These are phyloP conservation scores for Sinocyclocheilus anophthalmus DNA, from an alignment of 2,113 vertebrate genomes.

Conservation along the genomic window DNA sequence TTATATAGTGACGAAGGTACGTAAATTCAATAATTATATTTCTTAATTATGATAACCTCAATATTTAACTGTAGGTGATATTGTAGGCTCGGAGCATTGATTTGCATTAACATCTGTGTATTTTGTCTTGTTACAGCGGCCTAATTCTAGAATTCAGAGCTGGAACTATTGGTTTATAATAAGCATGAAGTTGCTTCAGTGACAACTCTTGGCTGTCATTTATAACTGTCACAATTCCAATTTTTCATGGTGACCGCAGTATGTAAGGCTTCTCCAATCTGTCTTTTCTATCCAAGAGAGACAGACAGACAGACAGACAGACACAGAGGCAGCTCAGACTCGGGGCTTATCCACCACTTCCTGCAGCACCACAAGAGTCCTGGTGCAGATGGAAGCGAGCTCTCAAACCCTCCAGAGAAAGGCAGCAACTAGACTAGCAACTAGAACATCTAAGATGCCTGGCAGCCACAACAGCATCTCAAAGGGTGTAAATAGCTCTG, in stretches of 20 bases:
- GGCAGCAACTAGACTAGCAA: conserved; percentile 29
- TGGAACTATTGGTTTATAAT: not conserved
- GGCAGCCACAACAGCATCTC: conserved; percentile 15
- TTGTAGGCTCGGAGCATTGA: too few species aligned
- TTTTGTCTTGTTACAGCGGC: too few species aligned
- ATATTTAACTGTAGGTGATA: too few species aligned
- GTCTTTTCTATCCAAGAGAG: not conserved
- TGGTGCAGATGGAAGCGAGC: conserved; percentile 26
- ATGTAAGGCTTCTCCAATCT: not conserved
- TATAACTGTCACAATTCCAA: not conserved
- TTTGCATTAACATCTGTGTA: too few species aligned
- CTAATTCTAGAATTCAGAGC: too few species aligned
- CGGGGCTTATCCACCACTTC: conserved; percentile 7
- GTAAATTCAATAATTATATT: too few species aligned
- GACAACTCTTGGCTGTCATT: conserved; percentile 4
- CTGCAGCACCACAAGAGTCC: not conserved
- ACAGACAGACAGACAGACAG: conserved; percentile 7
- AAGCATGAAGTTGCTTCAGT: not conserved
- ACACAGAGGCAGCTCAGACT: conserved; percentile 17
- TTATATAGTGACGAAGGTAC: too few species aligned
- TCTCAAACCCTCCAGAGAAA: conserved; percentile 33
- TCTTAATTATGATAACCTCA: too few species aligned
- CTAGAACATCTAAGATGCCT: conserved; percentile 35
- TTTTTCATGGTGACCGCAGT: not conserved
- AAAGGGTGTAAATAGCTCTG: conserved; percentile 29